phyloP scores from a whole-genome alignment of 2,797 vertebrate genomes.

The Lagorchestes hirsutus region DNA sequence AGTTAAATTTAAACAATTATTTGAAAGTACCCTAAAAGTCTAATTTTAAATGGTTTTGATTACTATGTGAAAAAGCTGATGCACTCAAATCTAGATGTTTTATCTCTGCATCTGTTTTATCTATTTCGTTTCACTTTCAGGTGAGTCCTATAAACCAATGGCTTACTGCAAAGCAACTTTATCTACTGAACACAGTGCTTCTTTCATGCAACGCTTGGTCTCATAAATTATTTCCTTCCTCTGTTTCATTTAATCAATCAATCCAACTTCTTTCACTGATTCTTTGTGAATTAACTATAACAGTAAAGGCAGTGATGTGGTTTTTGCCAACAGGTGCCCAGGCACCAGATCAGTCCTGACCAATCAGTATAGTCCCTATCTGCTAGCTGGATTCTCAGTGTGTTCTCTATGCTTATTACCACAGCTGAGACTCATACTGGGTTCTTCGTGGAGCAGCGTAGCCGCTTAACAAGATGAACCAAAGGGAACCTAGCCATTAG shows the following conservation, averaged over 20 bases:
- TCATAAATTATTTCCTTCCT: neutral
- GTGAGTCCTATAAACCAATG: neutral
- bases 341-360: constrained; percentile 38
- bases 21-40: constrained; percentile 12
- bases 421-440: constrained; percentile 62
- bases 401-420: constrained; percentile 48
- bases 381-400: constrained; percentile 49
- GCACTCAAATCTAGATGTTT: neutral
- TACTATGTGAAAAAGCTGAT: neutral
- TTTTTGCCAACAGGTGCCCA: constrained; percentile 65
- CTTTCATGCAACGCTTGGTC: neutral
- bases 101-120: neutral
- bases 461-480: constrained; percentile 72
- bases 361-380: constrained; percentile 66
- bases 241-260: constrained; percentile 38
- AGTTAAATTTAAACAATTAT: constrained; percentile 20
- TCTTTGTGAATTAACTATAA: constrained; percentile 15
- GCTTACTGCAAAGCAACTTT: constrained; percentile 5
- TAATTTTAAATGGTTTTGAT: neutral
- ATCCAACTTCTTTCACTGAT: neutral
- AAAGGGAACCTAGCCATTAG: constrained; percentile 56
- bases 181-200: neutral
- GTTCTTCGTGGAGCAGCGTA: constrained; percentile 48
- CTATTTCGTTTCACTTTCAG: constrained; percentile 20
- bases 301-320: neutral